Conservation (phyloP, 2,888 invertebrate genomes). For the Gastrophysa polygoni region DNA sequence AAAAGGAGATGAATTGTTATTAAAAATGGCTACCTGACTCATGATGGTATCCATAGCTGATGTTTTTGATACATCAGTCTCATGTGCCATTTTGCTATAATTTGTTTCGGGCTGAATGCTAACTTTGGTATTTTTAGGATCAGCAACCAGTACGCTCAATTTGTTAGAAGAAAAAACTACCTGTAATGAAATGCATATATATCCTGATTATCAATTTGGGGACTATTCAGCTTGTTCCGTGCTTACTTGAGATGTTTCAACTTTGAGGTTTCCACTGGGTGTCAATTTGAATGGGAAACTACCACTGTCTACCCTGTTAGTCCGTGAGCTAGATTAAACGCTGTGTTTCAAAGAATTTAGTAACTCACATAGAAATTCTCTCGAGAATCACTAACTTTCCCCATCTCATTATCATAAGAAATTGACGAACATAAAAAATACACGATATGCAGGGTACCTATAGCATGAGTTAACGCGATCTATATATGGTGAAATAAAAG, state of each 20-base stretch:
- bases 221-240: background rate
- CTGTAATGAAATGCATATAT: constrained; percentile 55
- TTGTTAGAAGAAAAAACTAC: constrained; percentile 73
- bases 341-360: constrained; percentile 34
- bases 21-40: constrained; percentile 44
- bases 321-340: constrained; percentile 42
- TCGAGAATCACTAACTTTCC: background rate
- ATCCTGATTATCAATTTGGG: background rate
- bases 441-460: too few species aligned
- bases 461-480: too few species aligned
- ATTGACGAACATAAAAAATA: too few species aligned
- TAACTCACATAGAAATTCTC: constrained; percentile 7
- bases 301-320: constrained; percentile 36
- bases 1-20: too few species aligned
- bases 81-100: constrained; percentile 35
- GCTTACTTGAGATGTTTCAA: constrained; percentile 69
- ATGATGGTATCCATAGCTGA: constrained; percentile 51
- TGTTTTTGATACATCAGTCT: constrained; percentile 41
- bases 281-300: constrained; percentile 71
- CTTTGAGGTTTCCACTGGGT: constrained; percentile 73
- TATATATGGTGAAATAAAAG: too few species aligned
- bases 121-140: constrained; percentile 69
- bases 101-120: constrained; percentile 61
- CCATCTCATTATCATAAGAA: background rate
- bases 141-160: constrained; percentile 70